Base-by-base conservation (phyloP, 2,113 vertebrate species). In the Lucifuga dentata region DNA sequence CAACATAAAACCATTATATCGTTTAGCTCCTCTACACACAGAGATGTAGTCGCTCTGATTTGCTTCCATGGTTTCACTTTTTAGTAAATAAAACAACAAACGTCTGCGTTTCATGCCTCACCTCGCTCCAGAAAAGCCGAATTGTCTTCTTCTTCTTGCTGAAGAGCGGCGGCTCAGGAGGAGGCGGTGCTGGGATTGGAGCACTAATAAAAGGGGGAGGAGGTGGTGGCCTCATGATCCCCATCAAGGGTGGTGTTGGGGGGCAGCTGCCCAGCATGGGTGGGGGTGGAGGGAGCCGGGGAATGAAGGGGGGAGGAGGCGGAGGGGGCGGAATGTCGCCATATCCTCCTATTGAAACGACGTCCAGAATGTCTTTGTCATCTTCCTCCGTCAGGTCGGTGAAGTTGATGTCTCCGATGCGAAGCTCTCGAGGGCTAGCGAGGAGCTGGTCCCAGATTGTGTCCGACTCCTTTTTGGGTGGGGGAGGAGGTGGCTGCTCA, bases 81-180 rank as follows among this genome's bases (percentile, higher is more conserved):
- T n/a, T n/a, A n/a, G n/a, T n/a, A n/a, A n/a, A n/a, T n/a, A n/a
- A n/a, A n/a, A n/a, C n/a, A n/a, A n/a, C n/a, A n/a, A n/a, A n/a
- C n/a, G n/a, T n/a, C n/a, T n/a, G n/a, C n/a, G n/a, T n/a, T n/a
- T n/a, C n/a, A 32, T 8, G 86, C 74, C 95, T 90, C 55, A 98
- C 95, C 89, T 99, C 97, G 1, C 95, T 98, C 97, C 97, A 99
- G 89, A 99, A 99, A 2, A 99, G 92, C 73, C 97, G 92, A 68
- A 99, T 97, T 8, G 96, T 99, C 92, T 99, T 99, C 94, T 96
- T 99, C 90, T 95, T 98, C 90, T 98, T 99, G 72, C 94, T 93
- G 86, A 96, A 96, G 11, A 94, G 89, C 1, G 93, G 91, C 1
- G 93, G 93, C 81, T 97, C 94, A 1, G 93, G 91, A 59, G 94